Percentiles rank a stretch among this genome's conserved stretches.
phyloP scores from a whole-genome alignment of 2,797 vertebrate genomes.

The Melopsittacus undulatus region DNA sequence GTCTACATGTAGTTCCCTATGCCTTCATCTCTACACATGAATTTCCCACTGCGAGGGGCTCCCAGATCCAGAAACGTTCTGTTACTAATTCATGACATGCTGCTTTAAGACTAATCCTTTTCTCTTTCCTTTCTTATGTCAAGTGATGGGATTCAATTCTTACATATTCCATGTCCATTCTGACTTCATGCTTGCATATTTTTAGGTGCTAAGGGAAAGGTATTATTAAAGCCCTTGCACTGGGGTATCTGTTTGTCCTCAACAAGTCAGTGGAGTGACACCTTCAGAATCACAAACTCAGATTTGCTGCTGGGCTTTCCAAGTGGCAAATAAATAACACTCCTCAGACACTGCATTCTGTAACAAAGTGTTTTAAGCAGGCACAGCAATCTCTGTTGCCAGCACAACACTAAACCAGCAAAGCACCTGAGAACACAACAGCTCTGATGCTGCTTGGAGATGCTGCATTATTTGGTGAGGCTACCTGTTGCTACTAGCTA shows the following conservation, averaged over 20 bases:
- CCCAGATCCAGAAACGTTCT: not conserved
- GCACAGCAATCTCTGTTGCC: too few species aligned
- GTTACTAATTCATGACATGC: not conserved
- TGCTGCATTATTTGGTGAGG: not conserved
- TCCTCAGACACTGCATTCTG: not conserved
- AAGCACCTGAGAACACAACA: not conserved
- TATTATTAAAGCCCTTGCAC: not conserved
- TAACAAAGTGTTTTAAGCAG: not conserved
- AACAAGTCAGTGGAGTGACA: not conserved
- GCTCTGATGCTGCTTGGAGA: not conserved
- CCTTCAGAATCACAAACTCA: not conserved
- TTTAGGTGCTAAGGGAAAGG: not conserved
- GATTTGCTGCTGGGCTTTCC: not conserved
- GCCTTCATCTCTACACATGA: not conserved
- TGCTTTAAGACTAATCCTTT: not conserved
- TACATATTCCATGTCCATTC: not conserved
- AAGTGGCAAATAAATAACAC: not conserved
- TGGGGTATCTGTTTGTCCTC: not conserved
- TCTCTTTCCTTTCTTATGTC: not conserved
- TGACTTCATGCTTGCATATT: not conserved
- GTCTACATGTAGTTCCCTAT: not conserved
- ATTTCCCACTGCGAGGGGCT: not conserved
- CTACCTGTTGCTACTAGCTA: not conserved
- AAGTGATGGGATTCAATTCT: not conserved
- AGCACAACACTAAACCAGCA: not conserved